Evolutionary conservation across 2,888 invertebrate genomes (phyloP).

Genomic region (Barypeithes pellucidus): DNA sequence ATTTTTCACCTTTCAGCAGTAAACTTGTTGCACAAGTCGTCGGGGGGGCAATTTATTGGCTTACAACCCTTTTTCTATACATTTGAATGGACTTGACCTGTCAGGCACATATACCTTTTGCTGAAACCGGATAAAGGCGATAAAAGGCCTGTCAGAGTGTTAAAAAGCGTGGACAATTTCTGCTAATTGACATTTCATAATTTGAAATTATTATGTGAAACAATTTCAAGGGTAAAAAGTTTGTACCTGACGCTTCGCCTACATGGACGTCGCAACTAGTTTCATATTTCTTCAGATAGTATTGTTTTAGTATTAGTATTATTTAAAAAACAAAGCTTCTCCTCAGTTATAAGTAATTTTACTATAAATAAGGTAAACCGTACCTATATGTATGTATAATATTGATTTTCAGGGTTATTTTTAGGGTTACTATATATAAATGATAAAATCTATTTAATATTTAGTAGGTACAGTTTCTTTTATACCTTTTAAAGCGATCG

Average conservation of each 20-base stretch:
- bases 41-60: slow-evolving; percentile 13
- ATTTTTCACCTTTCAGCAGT: not conserved
- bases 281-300: no score
- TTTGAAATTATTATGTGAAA: not conserved
- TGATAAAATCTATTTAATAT: slow-evolving; percentile 10
- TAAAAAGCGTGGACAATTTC: slow-evolving; percentile 2
- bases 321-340: not conserved
- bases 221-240: no score
- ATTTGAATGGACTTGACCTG: slow-evolving; percentile 13
- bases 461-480: not conserved
- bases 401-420: slow-evolving; percentile 4
- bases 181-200: slow-evolving; percentile 4
- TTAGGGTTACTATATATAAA: slow-evolving; percentile 10
- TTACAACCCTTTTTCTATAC: slow-evolving; percentile 10
- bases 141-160: slow-evolving; percentile 10
- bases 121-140: slow-evolving; percentile 8
- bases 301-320: no score
- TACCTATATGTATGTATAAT: not conserved
- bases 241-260: no score
- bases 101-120: slow-evolving; percentile 13
- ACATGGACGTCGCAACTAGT: no score
- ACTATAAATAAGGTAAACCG: not conserved
- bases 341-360: not conserved
- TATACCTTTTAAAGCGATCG: not conserved
- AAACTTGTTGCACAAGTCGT: slow-evolving; percentile 8